Conservation (phyloP, 35 echinoderm and acorn worm species). For the Heliocidaris erythrogramma region DNA sequence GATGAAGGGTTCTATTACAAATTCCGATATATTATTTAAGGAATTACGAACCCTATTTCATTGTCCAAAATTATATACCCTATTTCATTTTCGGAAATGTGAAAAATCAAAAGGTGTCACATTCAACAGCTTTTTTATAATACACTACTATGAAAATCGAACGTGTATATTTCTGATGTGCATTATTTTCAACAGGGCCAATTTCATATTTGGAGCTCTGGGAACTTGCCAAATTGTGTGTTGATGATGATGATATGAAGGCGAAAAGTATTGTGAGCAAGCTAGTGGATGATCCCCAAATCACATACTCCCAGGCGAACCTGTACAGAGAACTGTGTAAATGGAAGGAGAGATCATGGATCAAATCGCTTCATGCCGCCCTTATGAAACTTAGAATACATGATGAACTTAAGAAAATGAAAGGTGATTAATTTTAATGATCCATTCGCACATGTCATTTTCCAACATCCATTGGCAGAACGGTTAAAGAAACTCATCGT, state of each 20-base stretch:
- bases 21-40: too few species aligned
- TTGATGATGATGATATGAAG: background rate
- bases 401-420: background rate
- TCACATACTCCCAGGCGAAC: background rate
- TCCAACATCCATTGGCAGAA: too few species aligned
- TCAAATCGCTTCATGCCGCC: background rate
- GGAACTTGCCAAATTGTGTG: background rate
- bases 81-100: too few species aligned
- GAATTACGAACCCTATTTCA: too few species aligned
- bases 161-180: too few species aligned
- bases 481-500: too few species aligned
- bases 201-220: constrained; percentile 2
- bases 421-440: background rate
- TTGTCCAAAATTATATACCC: too few species aligned
- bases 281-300: background rate
- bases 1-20: too few species aligned
- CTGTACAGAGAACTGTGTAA: background rate
- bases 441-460: background rate
- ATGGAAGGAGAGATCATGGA: background rate
- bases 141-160: too few species aligned
- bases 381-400: background rate
- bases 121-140: too few species aligned
- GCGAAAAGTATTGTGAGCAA: background rate
- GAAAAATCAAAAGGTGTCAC: too few species aligned
- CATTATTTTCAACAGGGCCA: background rate